Conservation (phyloP, 2,888 invertebrate species). For the Tinea pellionella region DNA sequence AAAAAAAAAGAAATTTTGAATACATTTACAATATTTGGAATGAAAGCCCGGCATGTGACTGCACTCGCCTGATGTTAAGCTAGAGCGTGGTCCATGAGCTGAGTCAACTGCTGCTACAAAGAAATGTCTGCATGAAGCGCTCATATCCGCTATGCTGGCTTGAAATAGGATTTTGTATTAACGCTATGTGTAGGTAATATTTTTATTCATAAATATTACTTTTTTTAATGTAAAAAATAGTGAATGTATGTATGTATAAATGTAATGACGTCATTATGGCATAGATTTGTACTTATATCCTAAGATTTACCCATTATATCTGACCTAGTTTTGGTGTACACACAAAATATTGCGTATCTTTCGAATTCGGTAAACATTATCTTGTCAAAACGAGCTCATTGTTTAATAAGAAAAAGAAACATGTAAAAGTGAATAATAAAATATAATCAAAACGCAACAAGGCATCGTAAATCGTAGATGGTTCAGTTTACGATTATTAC, state of each 20-base stretch:
- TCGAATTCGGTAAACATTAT: not conserved
- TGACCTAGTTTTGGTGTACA: not conserved
- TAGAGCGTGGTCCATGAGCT: too few relatives aligned
- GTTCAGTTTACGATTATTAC: not conserved
- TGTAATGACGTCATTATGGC: slow-evolving; percentile 3
- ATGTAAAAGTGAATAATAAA: not conserved
- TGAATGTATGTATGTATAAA: not conserved
- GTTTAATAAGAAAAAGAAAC: not conserved
- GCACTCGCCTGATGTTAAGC: too few relatives aligned
- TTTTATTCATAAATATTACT: too few relatives aligned
- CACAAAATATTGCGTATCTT: not conserved
- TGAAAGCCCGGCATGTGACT: too few relatives aligned
- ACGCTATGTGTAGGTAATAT: too few relatives aligned
- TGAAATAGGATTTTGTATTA: too few relatives aligned
- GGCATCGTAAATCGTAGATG: not conserved
- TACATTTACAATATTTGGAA: too few relatives aligned
- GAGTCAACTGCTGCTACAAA: too few relatives aligned
- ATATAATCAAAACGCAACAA: not conserved
- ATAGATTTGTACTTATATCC: not conserved
- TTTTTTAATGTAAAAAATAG: too few relatives aligned
- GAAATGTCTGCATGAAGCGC: too few relatives aligned
- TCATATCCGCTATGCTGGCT: too few relatives aligned
- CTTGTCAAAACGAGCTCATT: not conserved
- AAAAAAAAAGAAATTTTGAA: too few relatives aligned
- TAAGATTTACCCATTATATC: slow-evolving; percentile 1